These are phyloP conservation scores for Hystrix cristata DNA, from an alignment of 2,113 vertebrate genomes.

Conservation along the genomic window DNA sequence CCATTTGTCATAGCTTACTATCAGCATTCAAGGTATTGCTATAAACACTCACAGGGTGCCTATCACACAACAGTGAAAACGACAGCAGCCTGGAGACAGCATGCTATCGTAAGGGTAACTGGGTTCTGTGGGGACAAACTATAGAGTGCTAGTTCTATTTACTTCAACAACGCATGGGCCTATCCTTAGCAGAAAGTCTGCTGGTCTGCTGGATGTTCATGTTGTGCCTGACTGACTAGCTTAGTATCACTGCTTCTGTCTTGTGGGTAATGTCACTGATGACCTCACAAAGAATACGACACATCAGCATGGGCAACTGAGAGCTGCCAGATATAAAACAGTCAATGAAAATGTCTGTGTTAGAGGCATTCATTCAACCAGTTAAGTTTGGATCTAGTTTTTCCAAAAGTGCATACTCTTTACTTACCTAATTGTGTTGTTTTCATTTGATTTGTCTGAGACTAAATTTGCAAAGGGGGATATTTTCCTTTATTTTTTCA, in stretches of 20 bases:
- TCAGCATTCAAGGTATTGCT: not conserved
- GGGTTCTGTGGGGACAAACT: not conserved
- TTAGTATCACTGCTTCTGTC: slow-evolving; percentile 40
- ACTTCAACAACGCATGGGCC: slow-evolving; percentile 36
- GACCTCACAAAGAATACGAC: slow-evolving; percentile 77
- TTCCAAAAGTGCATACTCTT: not conserved
- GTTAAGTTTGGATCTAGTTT: not conserved
- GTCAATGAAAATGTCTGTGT: slow-evolving; percentile 16
- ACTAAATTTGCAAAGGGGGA: not conserved
- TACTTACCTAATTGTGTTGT: not conserved
- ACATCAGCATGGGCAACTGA: slow-evolving; percentile 34
- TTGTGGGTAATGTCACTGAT: slow-evolving; percentile 61
- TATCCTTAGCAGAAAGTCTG: slow-evolving; percentile 44
- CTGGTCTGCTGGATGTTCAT: not conserved
- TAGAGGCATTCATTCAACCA: not conserved
- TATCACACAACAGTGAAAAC: not conserved
- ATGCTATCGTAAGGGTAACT: not conserved
- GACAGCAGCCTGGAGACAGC: not conserved
- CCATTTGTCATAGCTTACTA: not conserved
- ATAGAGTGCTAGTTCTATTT: slow-evolving; percentile 20
- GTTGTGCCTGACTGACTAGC: slow-evolving; percentile 7
- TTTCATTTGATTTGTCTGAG: slow-evolving; percentile 55
- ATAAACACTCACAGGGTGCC: not conserved
- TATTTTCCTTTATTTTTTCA: slow-evolving; percentile 18
- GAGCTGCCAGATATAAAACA: not conserved